These are phyloP conservation scores for Butorides virescens DNA, from an alignment of 2,113 vertebrate genomes.

Conservation along the genomic window DNA sequence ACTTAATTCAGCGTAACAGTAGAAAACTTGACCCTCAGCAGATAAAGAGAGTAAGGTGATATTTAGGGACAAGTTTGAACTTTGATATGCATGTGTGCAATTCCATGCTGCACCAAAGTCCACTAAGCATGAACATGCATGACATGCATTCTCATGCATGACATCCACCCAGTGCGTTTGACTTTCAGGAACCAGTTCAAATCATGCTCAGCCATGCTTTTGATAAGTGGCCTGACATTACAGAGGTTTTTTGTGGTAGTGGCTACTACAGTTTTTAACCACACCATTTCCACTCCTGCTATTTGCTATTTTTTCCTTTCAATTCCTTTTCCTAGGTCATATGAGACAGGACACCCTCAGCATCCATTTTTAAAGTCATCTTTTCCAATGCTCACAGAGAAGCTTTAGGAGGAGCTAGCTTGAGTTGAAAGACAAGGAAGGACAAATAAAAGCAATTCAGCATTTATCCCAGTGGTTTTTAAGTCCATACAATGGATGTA, in stretches of 20 bases:
- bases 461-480: neutral
- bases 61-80: neutral
- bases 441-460: neutral
- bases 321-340: neutral
- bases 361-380: neutral
- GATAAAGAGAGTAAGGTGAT: neutral
- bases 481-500: neutral
- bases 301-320: neutral
- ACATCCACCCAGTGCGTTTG: neutral
- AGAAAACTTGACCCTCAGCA: conserved; percentile 1
- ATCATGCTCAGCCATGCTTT: neutral
- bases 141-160: neutral
- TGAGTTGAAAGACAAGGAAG: neutral
- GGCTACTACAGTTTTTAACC: neutral
- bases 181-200: neutral
- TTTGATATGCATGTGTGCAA: neutral
- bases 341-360: neutral
- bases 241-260: neutral
- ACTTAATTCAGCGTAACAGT: neutral
- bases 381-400: neutral
- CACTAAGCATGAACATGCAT: neutral
- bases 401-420: neutral
- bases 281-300: neutral
- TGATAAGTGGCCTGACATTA: neutral
- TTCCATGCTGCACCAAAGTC: neutral